Evolutionary conservation across 2,797 vertebrate species (phyloP), one percentile per base, ranked within the genome.

Genomic region (Capromys pilorides): DNA sequence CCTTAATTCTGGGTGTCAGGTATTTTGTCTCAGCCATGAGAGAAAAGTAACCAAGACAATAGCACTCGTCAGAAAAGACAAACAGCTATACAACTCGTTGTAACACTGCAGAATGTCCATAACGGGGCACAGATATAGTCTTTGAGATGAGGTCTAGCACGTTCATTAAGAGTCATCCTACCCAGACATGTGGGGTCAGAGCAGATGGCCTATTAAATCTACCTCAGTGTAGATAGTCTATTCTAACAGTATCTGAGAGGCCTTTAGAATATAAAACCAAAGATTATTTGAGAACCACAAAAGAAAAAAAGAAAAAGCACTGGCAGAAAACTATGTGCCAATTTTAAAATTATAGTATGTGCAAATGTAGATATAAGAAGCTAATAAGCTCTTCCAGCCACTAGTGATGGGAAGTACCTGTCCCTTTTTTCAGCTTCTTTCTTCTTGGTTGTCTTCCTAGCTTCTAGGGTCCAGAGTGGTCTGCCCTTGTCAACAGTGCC

Each of bases 231-330:
- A 31, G 10, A 69, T 13, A 64, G 64, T 66, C 79, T 66, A n/a
- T 57, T 62, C 54, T 54, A 79, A 64, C 28, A 66, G 28, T 41
- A 80, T 33, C 66, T 31, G 19, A 79, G 4, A 59, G 77, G 39
- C 45, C 36, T 91, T 96, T 28, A 85, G 69, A 94, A 86, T 7
- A 73, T 69, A 91, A 94, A 96, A 82, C 24, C 81, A 91, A 61
- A 91, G 61, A 61, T 84, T 90, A 93, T 67, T 83, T 93, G 66
- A 87, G 61, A 96, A 88, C 16, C 39, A 78, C 51, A 57, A 49
- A 66, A 88, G 54, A 1, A 66, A 66, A 66, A 33, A n/a, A 67
- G 8, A 19, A 39, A 79, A 5, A 45, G 26, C 36, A 77, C 59
- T 69, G 1, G 66, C 67, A 91, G 41, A n/a, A 91, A 92, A 82